A percentile compares a stretch with the other conserved stretches of the same genome.
Evolutionary conservation across 2,113 vertebrate genomes (phyloP).

Genomic region (Baryphthengus martii): DNA sequence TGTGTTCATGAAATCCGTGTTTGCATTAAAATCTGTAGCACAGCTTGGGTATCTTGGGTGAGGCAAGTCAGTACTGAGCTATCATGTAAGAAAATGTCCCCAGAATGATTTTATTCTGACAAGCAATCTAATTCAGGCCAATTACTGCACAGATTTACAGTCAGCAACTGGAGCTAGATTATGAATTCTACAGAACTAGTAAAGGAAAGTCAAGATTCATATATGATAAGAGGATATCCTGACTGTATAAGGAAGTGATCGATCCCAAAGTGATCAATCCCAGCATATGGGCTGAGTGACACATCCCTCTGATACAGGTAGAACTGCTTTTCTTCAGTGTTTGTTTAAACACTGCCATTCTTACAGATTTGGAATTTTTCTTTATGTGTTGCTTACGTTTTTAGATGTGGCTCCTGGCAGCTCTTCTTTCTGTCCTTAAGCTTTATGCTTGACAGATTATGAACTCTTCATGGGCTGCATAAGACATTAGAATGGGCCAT

Average conservation of each 20-base stretch:
- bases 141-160: neutral
- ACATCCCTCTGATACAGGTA: neutral
- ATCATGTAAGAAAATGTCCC: neutral
- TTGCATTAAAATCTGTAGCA: neutral
- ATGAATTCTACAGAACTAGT: neutral
- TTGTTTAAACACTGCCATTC: neutral
- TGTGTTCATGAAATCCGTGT: neutral
- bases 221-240: neutral
- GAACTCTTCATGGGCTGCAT: neutral
- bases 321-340: neutral
- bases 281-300: neutral
- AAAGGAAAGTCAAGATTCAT: neutral
- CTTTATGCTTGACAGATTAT: neutral
- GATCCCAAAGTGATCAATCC: too few relatives aligned
- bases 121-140: neutral
- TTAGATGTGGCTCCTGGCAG: neutral
- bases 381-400: neutral
- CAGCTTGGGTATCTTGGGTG: neutral
- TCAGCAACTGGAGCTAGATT: neutral
- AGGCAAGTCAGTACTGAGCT: neutral
- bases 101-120: neutral
- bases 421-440: neutral
- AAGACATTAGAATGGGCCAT: neutral
- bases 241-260: neutral
- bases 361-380: neutral